A percentile compares a stretch with the other conserved stretches of the same genome.
Conservation (phyloP, 2,888 invertebrate species). For the Patella pellucida region DNA sequence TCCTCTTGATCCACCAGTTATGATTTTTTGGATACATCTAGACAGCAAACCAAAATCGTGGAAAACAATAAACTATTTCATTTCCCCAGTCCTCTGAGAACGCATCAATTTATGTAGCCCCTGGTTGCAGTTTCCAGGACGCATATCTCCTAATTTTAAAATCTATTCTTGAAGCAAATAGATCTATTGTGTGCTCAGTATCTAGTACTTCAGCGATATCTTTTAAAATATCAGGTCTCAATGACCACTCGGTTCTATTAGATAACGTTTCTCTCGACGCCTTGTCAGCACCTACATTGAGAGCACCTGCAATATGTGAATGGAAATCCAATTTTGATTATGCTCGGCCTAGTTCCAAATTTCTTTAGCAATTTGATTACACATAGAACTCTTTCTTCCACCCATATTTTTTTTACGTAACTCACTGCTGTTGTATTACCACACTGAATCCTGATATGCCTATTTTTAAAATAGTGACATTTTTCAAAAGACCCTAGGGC, state of each 20-base stretch:
- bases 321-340: neutral
- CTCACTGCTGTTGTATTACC: neutral
- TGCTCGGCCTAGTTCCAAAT: neutral
- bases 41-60: slow-evolving; percentile 38
- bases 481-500: neutral
- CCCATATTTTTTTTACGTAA: neutral
- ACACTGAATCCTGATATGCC: neutral
- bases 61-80: slow-evolving; percentile 28
- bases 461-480: too few relatives aligned
- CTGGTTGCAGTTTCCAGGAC: slow-evolving; percentile 17
- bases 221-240: neutral
- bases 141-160: neutral
- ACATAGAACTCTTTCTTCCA: neutral
- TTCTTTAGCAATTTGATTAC: neutral
- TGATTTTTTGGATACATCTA: slow-evolving; percentile 30
- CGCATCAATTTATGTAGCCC: too few relatives aligned
- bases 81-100: slow-evolving; percentile 18
- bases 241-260: neutral
- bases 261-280: neutral
- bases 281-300: neutral
- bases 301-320: neutral
- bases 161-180: neutral
- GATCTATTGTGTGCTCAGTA: neutral
- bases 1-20: slow-evolving; percentile 15
- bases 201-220: neutral